phyloP scores from a whole-genome alignment of 2,113 vertebrate species.

The Sebastes schlegelii region DNA sequence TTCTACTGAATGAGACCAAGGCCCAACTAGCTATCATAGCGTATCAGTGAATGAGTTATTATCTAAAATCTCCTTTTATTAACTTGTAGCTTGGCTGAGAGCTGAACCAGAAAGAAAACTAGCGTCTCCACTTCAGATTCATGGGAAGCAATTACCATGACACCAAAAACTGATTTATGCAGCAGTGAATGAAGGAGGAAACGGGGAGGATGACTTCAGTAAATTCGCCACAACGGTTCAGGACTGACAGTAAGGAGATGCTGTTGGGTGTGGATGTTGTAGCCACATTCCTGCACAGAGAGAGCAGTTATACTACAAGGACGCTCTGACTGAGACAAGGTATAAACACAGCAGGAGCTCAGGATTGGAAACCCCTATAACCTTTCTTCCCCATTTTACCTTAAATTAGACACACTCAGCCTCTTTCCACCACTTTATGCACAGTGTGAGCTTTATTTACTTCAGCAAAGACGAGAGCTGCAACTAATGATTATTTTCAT shows the following conservation, averaged over 20 bases:
- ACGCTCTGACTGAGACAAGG: not conserved
- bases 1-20: conserved; percentile 24
- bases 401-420: not conserved
- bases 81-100: not conserved
- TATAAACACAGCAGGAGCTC: not conserved
- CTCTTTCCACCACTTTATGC: not conserved
- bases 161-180: conserved; percentile 50
- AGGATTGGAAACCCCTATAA: not conserved
- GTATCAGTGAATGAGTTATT: conserved; percentile 5
- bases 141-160: conserved; percentile 35
- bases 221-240: conserved; percentile 30
- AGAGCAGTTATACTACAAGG: not conserved
- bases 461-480: not conserved
- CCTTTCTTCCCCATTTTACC: not conserved
- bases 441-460: no score
- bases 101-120: conserved; percentile 6
- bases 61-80: conserved; percentile 32
- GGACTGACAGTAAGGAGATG: conserved; percentile 44
- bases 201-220: conserved; percentile 45
- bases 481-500: not conserved
- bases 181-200: conserved; percentile 36
- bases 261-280: conserved; percentile 49
- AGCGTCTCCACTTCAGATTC: conserved; percentile 24
- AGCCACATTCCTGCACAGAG: conserved; percentile 28
- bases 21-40: not conserved